These are phyloP conservation scores for Eublepharis macularius DNA, from an alignment of 2,113 vertebrate species.

Conservation along the genomic window DNA sequence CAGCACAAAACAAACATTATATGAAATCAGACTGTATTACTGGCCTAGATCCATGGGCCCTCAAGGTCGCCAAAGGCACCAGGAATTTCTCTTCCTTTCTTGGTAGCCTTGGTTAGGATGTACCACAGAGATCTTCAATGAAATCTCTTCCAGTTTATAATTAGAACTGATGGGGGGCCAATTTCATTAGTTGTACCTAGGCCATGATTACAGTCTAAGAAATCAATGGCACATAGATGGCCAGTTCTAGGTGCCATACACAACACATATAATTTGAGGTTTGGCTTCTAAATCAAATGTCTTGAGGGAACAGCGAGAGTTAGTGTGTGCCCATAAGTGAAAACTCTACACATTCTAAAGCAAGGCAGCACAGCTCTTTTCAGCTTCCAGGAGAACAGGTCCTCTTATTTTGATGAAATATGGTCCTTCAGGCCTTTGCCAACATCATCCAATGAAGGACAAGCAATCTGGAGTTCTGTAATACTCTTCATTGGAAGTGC, in stretches of 20 bases:
- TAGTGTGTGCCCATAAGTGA: not conserved
- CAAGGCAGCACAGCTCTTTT: not conserved
- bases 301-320: not conserved
- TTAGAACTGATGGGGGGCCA: not conserved
- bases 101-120: too few relatives aligned
- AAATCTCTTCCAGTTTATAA: not conserved
- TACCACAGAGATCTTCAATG: not conserved
- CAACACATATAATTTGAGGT: not conserved
- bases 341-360: not conserved
- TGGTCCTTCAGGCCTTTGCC: not conserved
- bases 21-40: too few relatives aligned
- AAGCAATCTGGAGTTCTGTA: not conserved
- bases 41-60: too few relatives aligned
- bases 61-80: too few relatives aligned
- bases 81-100: too few relatives aligned
- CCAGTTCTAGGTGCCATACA: not conserved
- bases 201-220: not conserved
- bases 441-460: conserved; percentile 5
- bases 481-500: conserved; percentile 13
- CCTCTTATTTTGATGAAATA: not conserved
- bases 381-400: conserved; percentile 9
- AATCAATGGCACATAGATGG: not conserved
- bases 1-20: too few relatives aligned
- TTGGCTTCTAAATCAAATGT: not conserved
- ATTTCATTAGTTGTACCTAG: not conserved